These are phyloP conservation scores for Zoanthus sansibaricus DNA, from an alignment of 92 coral and sea anemone species.

Conservation along the genomic window DNA sequence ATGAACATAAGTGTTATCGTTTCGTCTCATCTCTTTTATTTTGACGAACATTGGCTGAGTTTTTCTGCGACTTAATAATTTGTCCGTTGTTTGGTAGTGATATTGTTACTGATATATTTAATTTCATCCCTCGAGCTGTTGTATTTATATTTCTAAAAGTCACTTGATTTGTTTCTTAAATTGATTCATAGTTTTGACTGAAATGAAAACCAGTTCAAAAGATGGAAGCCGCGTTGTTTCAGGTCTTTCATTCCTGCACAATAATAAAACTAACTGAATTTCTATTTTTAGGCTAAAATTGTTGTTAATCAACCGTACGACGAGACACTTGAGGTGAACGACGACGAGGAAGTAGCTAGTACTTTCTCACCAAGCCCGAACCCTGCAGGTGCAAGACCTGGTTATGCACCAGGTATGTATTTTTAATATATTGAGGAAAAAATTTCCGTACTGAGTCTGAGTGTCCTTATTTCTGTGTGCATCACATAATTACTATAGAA, in stretches of 20 bases:
- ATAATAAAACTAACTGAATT: not conserved
- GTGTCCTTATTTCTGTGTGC: no score
- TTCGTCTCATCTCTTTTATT: not conserved
- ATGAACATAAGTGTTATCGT: not conserved
- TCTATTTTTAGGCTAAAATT: slow-evolving; percentile 69
- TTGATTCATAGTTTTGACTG: not conserved
- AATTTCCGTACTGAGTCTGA: no score
- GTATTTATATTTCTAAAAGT: not conserved
- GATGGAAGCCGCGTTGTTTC: not conserved
- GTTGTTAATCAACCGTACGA: slow-evolving; percentile 98
- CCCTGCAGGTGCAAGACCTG: slow-evolving; percentile 79
- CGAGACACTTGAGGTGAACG: slow-evolving; percentile 95
- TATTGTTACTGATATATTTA: no score
- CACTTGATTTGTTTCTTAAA: not conserved
- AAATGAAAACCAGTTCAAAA: not conserved
- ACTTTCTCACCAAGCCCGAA: slow-evolving; percentile 98
- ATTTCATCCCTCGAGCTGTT: not conserved
- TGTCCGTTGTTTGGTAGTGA: not conserved
- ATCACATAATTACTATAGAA: no score
- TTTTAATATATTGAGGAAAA: not conserved
- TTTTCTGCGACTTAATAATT: not conserved
- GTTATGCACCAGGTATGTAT: slow-evolving; percentile 71
- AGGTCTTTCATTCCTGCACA: not conserved
- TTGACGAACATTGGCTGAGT: not conserved
- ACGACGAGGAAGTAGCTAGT: slow-evolving; percentile 99